Conservation (phyloP, 2,113 vertebrate genomes). For the Plecturocebus donacophilus region DNA sequence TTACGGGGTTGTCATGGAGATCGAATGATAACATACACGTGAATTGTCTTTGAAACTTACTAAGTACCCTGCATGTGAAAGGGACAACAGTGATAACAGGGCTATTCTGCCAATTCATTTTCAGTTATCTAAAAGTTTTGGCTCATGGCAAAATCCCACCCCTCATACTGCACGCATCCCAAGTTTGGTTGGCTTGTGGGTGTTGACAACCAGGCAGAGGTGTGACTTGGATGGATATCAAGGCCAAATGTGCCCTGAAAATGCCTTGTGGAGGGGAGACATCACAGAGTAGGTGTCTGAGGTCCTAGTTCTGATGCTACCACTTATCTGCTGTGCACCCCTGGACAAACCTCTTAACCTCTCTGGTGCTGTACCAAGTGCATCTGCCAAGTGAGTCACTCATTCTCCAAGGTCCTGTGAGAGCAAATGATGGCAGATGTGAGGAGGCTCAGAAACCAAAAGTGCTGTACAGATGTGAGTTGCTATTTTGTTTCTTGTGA, state of each 20-base stretch:
- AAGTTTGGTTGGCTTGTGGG: too few relatives aligned
- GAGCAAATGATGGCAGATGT: not conserved
- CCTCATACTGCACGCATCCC: not conserved
- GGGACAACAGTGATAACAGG: accelerated
- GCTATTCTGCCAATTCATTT: not conserved
- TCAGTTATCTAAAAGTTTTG: not conserved
- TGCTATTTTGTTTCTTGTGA: not conserved
- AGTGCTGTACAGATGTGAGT: not conserved
- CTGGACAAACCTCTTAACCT: not conserved
- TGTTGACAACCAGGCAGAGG: not conserved
- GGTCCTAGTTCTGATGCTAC: not conserved
- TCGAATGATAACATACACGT: not conserved
- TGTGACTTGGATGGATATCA: too few relatives aligned
- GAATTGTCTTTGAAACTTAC: not conserved
- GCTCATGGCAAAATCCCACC: not conserved
- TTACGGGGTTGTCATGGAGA: not conserved
- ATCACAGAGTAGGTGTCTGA: not conserved
- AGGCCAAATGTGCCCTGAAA: not conserved
- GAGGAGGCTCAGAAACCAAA: not conserved
- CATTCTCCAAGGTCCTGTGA: not conserved
- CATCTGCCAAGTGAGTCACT: not conserved
- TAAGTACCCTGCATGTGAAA: not conserved
- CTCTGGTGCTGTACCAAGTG: not conserved
- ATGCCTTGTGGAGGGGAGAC: not conserved
- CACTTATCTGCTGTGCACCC: not conserved